Conservation (phyloP, 2,797 vertebrate species). For the Falco peregrinus region DNA sequence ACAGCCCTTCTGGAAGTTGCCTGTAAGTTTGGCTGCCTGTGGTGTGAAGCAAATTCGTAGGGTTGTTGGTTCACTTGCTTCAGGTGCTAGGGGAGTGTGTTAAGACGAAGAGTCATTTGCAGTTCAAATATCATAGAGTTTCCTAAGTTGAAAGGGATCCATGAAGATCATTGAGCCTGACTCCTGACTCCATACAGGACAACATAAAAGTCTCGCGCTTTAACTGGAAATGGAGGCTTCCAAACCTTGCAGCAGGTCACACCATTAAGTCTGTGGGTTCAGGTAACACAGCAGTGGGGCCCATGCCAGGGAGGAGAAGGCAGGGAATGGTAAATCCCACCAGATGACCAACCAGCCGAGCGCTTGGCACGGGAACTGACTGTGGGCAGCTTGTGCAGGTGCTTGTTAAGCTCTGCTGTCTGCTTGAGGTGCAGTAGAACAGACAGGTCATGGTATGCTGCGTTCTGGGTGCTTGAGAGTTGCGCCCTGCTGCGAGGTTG, state of each 20-base stretch:
- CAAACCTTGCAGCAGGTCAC: not conserved
- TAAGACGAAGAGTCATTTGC: not conserved
- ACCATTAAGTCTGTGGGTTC: not conserved
- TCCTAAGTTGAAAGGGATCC: not conserved
- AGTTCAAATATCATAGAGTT: not conserved
- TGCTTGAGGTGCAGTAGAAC: not conserved
- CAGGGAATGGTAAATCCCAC: not conserved
- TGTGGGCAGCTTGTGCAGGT: not conserved
- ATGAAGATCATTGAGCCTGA: not conserved
- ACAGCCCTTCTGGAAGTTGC: not conserved
- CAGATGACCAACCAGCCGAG: not conserved
- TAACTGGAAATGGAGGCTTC: not conserved
- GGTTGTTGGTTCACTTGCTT: not conserved
- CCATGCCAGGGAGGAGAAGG: not conserved
- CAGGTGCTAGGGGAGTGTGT: not conserved
- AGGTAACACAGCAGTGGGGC: not conserved
- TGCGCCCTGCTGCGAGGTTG: not conserved
- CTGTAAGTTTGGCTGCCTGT: not conserved
- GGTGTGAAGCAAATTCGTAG: not conserved
- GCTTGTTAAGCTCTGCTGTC: not conserved
- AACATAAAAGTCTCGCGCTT: not conserved
- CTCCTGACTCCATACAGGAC: not conserved
- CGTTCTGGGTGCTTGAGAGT: not conserved
- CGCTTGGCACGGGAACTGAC: not conserved
- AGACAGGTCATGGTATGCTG: not conserved